Base-by-base conservation (phyloP, 2,888 invertebrate species). In the Seira sanloemensis region DNA sequence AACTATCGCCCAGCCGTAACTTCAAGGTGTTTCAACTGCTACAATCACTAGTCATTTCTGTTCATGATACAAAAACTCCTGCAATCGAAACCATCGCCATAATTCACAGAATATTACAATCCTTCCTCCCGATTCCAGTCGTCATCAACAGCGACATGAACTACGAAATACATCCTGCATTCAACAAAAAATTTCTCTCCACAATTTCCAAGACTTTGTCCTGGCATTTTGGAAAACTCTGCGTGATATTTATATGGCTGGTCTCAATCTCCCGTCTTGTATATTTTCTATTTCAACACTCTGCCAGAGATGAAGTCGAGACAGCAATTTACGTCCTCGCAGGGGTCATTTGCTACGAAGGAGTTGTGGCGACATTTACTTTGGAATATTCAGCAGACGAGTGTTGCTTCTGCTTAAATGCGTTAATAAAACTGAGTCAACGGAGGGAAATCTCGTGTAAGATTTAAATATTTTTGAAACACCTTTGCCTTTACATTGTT, bases 51-150 rank as follows among this genome's bases (percentile, higher is more conserved):
- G 0, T 62, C 0, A 65, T 65, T 23, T 75, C 75, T 0, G 24
- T 50, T 0, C 37, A 46, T 23, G n/a, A 66, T 16, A 46, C 23
- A 0, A 0, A 12, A 4, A 24, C 46, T 0, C 23, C 24, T 12
- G 37, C 66, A 7, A 46, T 1, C 7, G 75, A 75, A 7, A 75
- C 75, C 0, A 25, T 25, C 2, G 1, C 50, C 4, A 37, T 66
- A 1, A 21, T 67, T 7, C 75, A 75, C 7, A 0, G 24, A 16
- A 46, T 75, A 16, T 12, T 66, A 1, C 75, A 75, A 25, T 23
- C 23, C n/a, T 67, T 66, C 19, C 46, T 75, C 5, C 75, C 75
- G 2, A 75, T 75, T 7, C 75, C 75, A 24, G n/a, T 75, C 16
- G 24, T 67, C 12, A 16, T 75, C 0, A 74, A 74, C 18, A 7